These are phyloP conservation scores for Synanthedon vespiformis DNA, from an alignment of 2,888 invertebrate genomes.

Conservation along the genomic window DNA sequence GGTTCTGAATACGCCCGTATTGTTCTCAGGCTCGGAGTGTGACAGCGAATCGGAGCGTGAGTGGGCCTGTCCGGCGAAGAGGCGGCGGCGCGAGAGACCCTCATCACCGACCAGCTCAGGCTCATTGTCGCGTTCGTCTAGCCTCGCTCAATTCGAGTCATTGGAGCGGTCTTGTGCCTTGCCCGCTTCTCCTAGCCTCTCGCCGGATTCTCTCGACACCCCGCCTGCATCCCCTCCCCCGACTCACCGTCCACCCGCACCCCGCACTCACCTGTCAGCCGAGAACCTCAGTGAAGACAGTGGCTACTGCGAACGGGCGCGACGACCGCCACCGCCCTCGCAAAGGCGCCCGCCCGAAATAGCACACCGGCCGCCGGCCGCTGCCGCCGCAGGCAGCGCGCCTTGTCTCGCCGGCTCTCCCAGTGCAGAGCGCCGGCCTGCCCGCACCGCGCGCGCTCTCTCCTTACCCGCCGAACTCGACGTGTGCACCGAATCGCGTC, in stretches of 20 bases:
- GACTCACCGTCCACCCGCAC: slow-evolving; percentile 27
- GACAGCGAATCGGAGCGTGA: slow-evolving; percentile 80
- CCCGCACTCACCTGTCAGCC: slow-evolving; percentile 72
- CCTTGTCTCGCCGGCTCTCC: slow-evolving; percentile 43
- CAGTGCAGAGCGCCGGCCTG: slow-evolving; percentile 40
- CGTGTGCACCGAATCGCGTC: slow-evolving; percentile 64
- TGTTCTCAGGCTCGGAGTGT: slow-evolving; percentile 56
- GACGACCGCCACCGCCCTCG: slow-evolving; percentile 42
- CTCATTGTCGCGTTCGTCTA: slow-evolving; percentile 82
- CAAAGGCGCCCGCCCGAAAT: slow-evolving; percentile 41
- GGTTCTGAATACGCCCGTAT: background rate
- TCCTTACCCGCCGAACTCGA: slow-evolving; percentile 76
- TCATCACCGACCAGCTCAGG: slow-evolving; percentile 52
- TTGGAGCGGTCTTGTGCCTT: slow-evolving; percentile 74
- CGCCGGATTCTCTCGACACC: slow-evolving; percentile 62
- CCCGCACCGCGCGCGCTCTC: slow-evolving; percentile 53
- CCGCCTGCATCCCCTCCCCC: slow-evolving; percentile 53
- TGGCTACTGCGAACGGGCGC: slow-evolving; percentile 76
- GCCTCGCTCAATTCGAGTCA: slow-evolving; percentile 87
- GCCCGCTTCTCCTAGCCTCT: slow-evolving; percentile 53
- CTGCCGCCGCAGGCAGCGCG: slow-evolving; percentile 52
- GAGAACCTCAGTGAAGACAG: slow-evolving; percentile 87
- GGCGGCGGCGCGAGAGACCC: slow-evolving; percentile 74
- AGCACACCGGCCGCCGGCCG: slow-evolving; percentile 32
- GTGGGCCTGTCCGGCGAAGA: slow-evolving; percentile 80